Base-by-base conservation (phyloP, 2,888 invertebrate species). In the Laothoe populi region DNA sequence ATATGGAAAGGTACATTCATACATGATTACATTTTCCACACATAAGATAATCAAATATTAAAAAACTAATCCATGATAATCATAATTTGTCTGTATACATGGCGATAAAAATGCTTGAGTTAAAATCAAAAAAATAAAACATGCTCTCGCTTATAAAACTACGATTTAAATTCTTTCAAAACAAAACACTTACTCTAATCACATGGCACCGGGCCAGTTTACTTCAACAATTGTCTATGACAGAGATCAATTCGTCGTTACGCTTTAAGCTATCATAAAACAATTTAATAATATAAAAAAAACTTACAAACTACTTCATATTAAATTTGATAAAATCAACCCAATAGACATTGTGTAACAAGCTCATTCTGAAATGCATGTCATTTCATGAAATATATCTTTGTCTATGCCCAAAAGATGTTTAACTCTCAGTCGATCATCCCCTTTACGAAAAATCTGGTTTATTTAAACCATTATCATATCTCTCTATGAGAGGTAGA, bases 41-140 rank as follows among this genome's bases (percentile, higher is more conserved):
- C 65, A 72, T 65, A 70, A 67, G 67, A 86, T 81, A 87, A 91
- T 91, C 89, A 89, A 88, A 78, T 73, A 77, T 85, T 90, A 90
- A 90, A 90, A 88, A 87, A 79, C 74, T 70, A 71, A 70, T 66
- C 40, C 67, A 71, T 73, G 76, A 77, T 80, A 77, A 77, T 78
- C 73, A 77, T 72, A 76, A 79, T 70, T 68, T 71, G 68, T 74
- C 75, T 78, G 82, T 79, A 77, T 77, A 77, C 76, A 75, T 67
- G 61, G 74, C 78, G 71, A 77, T 73, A 81, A 79, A 76, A 77
- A 80, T 72, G 73, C 72, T 70, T 67, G 66, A 4, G 78, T 78
- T 86, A 86, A 83, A 87, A 87, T 88, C 83, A 86, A 83, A 87
- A 44, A 84, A 86, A 87, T 90, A 91, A 91, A 91, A 90, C 91